Percentiles rank a stretch among this genome's conserved stretches.
These are phyloP conservation scores for Cyclopterus lumpus DNA, from an alignment of 2,797 vertebrate genomes.

Conservation along the genomic window DNA sequence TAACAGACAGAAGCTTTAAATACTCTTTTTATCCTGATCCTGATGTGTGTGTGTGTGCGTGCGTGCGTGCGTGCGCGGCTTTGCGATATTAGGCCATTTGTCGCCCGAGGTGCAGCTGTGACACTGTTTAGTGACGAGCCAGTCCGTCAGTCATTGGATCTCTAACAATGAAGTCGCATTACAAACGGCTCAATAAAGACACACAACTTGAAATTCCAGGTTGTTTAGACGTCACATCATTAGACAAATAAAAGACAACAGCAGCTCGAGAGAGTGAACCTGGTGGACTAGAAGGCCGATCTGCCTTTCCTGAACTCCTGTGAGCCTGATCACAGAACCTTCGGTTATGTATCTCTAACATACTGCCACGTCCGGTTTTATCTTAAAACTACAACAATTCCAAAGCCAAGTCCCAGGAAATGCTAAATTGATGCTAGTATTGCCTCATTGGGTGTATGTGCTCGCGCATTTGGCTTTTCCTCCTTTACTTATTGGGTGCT, in stretches of 20 bases:
- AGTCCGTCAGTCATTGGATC: slow-evolving; percentile 27
- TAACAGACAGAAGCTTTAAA: slow-evolving; percentile 54
- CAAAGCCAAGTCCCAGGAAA: slow-evolving; percentile 6
- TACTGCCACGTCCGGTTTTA: slow-evolving; percentile 2
- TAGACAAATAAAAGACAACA: neutral
- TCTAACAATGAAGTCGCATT: neutral
- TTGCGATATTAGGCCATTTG: slow-evolving; percentile 70
- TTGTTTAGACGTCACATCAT: neutral
- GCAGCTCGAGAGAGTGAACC: neutral
- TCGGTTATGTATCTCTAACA: neutral
- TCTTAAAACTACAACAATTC: slow-evolving; percentile 1
- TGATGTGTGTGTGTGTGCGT: neutral
- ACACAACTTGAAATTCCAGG: neutral
- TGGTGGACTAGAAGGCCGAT: neutral
- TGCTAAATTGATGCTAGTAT: neutral
- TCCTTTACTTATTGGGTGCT: slow-evolving; percentile 13
- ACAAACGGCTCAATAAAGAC: neutral
- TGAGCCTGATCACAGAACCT: neutral
- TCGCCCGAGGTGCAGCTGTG: slow-evolving; percentile 68
- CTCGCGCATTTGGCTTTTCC: slow-evolving; percentile 36
- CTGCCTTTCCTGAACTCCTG: neutral
- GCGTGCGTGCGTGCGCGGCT: slow-evolving; percentile 11
- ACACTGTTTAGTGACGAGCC: slow-evolving; percentile 65
- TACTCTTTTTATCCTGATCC: slow-evolving; percentile 51
- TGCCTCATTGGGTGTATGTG: slow-evolving; percentile 22